These are phyloP conservation scores for Streptopelia turtur DNA, from an alignment of 2,797 vertebrate species.

Conservation along the genomic window DNA sequence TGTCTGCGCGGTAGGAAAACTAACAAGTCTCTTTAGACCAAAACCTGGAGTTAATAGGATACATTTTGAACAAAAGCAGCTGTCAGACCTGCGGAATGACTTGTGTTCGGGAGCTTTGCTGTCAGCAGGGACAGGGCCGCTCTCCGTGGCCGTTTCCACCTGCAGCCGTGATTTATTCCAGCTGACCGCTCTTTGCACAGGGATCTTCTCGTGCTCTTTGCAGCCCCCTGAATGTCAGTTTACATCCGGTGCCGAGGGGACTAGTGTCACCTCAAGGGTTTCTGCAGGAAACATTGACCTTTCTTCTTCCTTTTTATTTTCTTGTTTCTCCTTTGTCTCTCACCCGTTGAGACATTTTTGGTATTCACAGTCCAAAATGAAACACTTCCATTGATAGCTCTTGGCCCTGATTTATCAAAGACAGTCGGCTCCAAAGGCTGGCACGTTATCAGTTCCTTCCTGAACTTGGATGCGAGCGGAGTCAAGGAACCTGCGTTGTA, in stretches of 20 bases:
- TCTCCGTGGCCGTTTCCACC: background rate
- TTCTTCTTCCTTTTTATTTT: background rate
- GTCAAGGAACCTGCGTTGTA: background rate
- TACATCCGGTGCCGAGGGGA: background rate
- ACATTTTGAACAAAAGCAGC: background rate
- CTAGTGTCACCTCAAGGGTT: background rate
- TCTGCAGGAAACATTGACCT: background rate
- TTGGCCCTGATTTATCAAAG: background rate
- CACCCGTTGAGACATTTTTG: background rate
- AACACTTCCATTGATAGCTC: background rate
- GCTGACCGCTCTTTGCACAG: background rate
- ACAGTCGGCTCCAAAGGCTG: background rate
- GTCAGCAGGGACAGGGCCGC: background rate
- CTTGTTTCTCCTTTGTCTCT: background rate
- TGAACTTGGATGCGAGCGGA: background rate
- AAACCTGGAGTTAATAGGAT: background rate
- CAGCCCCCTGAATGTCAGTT: background rate
- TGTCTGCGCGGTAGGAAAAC: background rate
- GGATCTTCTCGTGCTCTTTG: background rate
- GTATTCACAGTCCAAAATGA: background rate
- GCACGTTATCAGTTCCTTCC: rapidly evolving
- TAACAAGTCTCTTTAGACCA: background rate
- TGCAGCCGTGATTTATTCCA: too few relatives aligned
- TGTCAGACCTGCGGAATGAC: background rate
- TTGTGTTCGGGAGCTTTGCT: background rate